Percentiles rank a stretch among this genome's conserved stretches.
Conservation (phyloP, 2,113 vertebrate genomes). For the Calonectris borealis region DNA sequence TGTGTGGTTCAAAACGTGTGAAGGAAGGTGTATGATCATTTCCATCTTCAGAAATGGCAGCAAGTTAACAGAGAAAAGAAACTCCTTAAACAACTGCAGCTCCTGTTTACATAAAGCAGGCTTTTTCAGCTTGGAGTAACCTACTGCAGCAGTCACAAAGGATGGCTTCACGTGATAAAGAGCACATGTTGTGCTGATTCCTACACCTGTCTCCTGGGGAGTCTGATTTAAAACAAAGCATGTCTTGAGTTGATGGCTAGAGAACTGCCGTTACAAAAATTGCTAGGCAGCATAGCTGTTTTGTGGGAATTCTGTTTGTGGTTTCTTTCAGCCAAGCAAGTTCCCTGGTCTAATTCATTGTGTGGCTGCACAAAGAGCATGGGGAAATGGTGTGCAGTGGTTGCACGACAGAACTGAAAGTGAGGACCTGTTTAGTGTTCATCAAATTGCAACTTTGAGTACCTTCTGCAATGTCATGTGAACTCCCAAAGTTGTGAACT, state of each 20-base stretch:
- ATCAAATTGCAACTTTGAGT: background rate
- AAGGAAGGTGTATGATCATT: background rate
- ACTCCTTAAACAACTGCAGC: background rate
- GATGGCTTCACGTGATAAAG: background rate
- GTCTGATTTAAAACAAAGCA: background rate
- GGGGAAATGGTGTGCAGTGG: background rate
- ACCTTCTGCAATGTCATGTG: background rate
- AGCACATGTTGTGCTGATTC: background rate
- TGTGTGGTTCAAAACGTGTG: background rate
- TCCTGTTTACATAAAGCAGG: background rate
- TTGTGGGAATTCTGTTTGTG: background rate
- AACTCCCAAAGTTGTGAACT: background rate
- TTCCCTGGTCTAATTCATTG: background rate
- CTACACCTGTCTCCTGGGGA: background rate
- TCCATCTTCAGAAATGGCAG: background rate
- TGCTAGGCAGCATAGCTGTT: background rate
- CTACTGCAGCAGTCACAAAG: background rate
- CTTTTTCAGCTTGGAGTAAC: background rate
- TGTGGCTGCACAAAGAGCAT: background rate
- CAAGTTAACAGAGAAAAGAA: background rate
- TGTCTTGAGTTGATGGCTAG: background rate
- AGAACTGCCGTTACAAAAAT: background rate
- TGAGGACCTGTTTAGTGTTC: background rate
- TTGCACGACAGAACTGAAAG: background rate
- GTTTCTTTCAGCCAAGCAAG: background rate